A percentile compares a stretch with the other conserved stretches of the same genome.
Evolutionary conservation across 2,888 invertebrate genomes (phyloP).

Genomic region (Icerya purchasi): DNA sequence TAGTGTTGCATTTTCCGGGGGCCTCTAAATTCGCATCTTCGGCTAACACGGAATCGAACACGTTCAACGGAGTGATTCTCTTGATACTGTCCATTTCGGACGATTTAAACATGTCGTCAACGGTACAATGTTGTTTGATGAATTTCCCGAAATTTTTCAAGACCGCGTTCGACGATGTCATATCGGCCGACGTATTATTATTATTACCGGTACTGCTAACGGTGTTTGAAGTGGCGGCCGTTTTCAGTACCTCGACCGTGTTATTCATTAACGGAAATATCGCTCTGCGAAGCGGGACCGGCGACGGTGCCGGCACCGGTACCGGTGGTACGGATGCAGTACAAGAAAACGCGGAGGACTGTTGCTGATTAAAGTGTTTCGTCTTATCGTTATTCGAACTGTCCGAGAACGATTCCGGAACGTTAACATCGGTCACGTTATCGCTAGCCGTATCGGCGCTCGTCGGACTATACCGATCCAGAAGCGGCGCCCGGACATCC

Average conservation of each 20-base stretch:
- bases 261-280: neutral
- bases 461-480: neutral
- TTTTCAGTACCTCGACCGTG: neutral
- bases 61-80: conserved; percentile 6
- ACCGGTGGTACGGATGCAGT: conserved; percentile 2
- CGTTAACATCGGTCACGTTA: neutral
- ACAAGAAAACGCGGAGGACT: neutral
- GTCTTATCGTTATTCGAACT: neutral
- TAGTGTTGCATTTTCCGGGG: no score
- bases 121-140: neutral
- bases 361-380: neutral
- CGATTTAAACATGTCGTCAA: neutral
- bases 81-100: conserved; percentile 6
- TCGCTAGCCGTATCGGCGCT: neutral
- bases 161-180: neutral
- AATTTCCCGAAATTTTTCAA: neutral
- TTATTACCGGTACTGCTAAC: neutral
- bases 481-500: neutral
- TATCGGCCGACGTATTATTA: neutral
- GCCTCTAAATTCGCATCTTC: conserved; percentile 1
- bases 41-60: conserved; percentile 9
- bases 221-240: neutral
- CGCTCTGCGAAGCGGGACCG: neutral
- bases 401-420: no score
- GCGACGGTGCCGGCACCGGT: conserved; percentile 4